Percentiles rank a stretch among this genome's conserved stretches.
Conservation (phyloP, 2,113 vertebrate genomes). For the Hippopotamus amphibius region DNA sequence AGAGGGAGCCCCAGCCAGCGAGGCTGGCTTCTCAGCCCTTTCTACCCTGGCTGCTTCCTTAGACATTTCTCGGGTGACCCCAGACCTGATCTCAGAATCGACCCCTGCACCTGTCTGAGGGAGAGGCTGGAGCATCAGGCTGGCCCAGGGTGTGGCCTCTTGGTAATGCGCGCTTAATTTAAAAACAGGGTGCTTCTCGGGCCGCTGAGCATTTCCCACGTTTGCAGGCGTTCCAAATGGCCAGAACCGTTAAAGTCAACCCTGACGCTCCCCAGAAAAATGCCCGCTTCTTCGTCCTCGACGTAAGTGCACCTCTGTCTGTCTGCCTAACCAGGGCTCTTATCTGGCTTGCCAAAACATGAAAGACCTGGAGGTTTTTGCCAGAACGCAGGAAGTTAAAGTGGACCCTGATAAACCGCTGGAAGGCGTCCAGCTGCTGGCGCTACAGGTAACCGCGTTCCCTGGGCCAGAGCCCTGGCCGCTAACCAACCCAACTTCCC, state of each 20-base stretch:
- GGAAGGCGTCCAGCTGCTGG: slow-evolving; percentile 92
- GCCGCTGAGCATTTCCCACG: slow-evolving; percentile 87
- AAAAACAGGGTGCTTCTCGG: slow-evolving; percentile 87
- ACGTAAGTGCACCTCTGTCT: slow-evolving; percentile 88
- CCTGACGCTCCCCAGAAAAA: slow-evolving; percentile 94
- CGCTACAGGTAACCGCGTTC: slow-evolving; percentile 91
- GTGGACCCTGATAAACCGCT: slow-evolving; percentile 98
- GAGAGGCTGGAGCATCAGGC: accelerated
- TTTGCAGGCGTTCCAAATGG: slow-evolving; percentile 89
- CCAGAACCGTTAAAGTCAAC: slow-evolving; percentile 93
- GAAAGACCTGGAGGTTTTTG: slow-evolving; percentile 88
- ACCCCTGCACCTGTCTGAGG: no score
- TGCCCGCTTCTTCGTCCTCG: slow-evolving; percentile 89
- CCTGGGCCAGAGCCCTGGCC: accelerated
- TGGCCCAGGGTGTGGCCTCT: accelerated
- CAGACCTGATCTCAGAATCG: not conserved
- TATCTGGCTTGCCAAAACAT: slow-evolving; percentile 87
- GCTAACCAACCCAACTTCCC: accelerated
- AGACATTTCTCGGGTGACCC: not conserved
- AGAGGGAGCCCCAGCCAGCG: not conserved
- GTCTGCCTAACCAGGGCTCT: slow-evolving; percentile 88
- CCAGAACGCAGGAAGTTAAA: slow-evolving; percentile 90
- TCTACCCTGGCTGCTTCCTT: not conserved
- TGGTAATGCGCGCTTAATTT: not conserved
- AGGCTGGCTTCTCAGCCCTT: not conserved